phyloP scores from a whole-genome alignment of 2,797 vertebrate species.

The Lepilemur ruficaudatus region DNA sequence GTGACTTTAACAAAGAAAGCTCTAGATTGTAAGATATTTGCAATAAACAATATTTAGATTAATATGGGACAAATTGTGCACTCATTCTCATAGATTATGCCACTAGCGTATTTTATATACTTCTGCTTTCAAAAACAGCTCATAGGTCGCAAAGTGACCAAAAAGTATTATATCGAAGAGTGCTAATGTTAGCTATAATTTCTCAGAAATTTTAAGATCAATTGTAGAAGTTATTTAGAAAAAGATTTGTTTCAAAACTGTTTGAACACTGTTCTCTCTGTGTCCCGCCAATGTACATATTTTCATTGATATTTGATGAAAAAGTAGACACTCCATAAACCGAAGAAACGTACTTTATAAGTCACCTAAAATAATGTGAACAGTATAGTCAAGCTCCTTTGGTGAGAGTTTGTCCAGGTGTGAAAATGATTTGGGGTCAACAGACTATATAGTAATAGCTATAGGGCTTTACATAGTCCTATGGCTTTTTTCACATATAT shows the following conservation, averaged over 20 bases:
- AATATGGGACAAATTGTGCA: not conserved
- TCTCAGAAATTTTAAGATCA: slow-evolving; percentile 48
- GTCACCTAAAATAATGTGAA: not conserved
- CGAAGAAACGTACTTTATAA: slow-evolving; percentile 22
- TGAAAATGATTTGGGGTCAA: slow-evolving; percentile 38
- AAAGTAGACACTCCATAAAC: slow-evolving; percentile 10
- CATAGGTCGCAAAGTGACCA: not conserved
- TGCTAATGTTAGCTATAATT: not conserved
- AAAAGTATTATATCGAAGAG: slow-evolving; percentile 23
- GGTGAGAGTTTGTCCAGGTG: not conserved
- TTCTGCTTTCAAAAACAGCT: slow-evolving; percentile 27
- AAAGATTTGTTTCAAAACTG: slow-evolving; percentile 40
- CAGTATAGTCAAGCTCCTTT: not conserved
- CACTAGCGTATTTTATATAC: slow-evolving; percentile 1
- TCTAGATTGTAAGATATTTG: not conserved
- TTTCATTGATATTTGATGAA: slow-evolving; percentile 46
- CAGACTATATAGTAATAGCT: not conserved
- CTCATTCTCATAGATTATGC: not conserved
- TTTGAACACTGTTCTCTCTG: not conserved
- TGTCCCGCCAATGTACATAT: not conserved
- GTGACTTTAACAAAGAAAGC: slow-evolving; percentile 29
- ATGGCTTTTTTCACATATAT: not conserved
- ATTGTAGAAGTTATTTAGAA: slow-evolving; percentile 5
- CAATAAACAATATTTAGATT: slow-evolving; percentile 47
- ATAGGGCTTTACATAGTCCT: not conserved